Percentiles rank a stretch among this genome's conserved stretches.
Evolutionary conservation across 2,888 invertebrate species (phyloP).

Genomic region (Mythimna ferrago): DNA sequence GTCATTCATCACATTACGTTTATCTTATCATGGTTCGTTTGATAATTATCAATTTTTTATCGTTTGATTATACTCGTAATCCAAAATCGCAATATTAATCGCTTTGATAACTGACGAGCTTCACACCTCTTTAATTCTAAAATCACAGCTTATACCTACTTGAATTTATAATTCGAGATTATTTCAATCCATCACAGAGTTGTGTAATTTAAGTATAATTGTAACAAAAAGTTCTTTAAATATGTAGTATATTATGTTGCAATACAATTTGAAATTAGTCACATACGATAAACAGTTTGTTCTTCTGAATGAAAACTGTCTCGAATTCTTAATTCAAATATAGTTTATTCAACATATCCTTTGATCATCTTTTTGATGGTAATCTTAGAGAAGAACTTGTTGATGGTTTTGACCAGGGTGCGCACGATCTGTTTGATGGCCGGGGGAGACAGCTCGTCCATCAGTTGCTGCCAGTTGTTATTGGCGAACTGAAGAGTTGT

Average conservation of each 20-base stretch:
- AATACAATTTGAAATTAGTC: not conserved
- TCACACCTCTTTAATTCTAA: constrained; percentile 1
- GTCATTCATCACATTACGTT: constrained; percentile 1
- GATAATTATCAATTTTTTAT: not conserved
- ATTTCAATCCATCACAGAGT: not conserved
- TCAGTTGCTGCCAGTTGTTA: constrained; percentile 86
- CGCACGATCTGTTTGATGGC: constrained; percentile 86
- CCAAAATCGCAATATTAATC: not conserved
- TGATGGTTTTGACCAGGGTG: constrained; percentile 82
- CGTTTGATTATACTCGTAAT: too few species aligned
- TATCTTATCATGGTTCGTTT: not conserved
- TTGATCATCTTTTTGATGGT: constrained; percentile 73
- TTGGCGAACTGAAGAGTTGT: constrained; percentile 85
- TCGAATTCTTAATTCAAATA: not conserved
- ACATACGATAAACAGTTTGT: not conserved
- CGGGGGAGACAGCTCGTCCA: constrained; percentile 87
- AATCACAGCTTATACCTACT: constrained; percentile 26
- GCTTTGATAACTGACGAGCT: constrained; percentile 5
- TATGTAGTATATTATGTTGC: not conserved
- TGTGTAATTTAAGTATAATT: not conserved
- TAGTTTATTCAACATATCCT: constrained; percentile 68
- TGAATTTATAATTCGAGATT: not conserved
- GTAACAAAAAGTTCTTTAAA: not conserved
- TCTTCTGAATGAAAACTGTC: not conserved
- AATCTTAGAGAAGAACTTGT: constrained; percentile 84